These are phyloP conservation scores for Sebastes melanostomus DNA, from an alignment of 2,797 vertebrate species.

Conservation along the genomic window DNA sequence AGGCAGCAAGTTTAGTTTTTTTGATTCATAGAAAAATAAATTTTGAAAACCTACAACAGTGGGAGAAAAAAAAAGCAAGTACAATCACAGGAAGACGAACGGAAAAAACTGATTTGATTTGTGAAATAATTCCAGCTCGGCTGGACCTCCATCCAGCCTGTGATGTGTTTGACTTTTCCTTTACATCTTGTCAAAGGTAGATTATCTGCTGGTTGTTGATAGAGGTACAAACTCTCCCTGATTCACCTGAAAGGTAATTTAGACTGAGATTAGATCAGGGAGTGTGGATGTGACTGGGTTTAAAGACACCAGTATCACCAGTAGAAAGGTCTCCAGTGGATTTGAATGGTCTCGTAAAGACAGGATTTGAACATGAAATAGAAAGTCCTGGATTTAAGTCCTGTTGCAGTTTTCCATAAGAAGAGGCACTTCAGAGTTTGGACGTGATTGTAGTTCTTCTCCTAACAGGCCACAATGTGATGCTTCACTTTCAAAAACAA, in stretches of 20 bases:
- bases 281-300: background rate
- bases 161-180: background rate
- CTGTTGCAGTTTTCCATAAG: background rate
- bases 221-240: background rate
- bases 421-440: constrained; percentile 68
- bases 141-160: background rate
- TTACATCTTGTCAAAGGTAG: background rate
- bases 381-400: background rate
- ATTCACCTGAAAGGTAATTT: background rate
- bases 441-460: constrained; percentile 34
- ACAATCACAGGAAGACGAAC: background rate
- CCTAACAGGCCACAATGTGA: constrained; percentile 15
- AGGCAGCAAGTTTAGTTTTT: constrained; percentile 1
- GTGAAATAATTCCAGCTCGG: background rate
- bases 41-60: background rate
- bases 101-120: background rate
- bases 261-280: background rate
- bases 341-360: background rate
- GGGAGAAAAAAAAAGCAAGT: background rate
- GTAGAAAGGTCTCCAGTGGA: background rate
- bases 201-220: constrained; percentile 29
- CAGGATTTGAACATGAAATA: background rate
- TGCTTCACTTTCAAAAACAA: background rate
- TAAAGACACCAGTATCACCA: background rate
- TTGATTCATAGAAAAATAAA: constrained; percentile 39